These are phyloP conservation scores for Chirona hameri DNA, from an alignment of 2,888 invertebrate genomes.

Conservation along the genomic window DNA sequence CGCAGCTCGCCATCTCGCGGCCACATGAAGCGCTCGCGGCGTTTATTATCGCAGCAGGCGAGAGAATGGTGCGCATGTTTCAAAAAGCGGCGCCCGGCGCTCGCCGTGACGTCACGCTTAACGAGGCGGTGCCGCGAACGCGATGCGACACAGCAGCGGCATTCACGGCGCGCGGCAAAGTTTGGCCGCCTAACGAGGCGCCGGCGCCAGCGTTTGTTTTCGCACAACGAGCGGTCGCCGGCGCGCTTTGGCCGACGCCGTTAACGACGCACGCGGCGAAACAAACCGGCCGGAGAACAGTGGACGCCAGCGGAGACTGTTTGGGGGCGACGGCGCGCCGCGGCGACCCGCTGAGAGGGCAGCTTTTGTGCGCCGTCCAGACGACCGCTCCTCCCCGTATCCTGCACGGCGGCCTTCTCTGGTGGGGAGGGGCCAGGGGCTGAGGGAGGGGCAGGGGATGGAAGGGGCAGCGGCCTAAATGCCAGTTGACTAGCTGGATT, in stretches of 20 bases:
- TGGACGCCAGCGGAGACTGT: background rate
- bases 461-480: too few species aligned
- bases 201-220: background rate
- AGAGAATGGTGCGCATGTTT: slow-evolving; percentile 12
- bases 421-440: too few species aligned
- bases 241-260: background rate
- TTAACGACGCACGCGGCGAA: background rate
- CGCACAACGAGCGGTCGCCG: background rate
- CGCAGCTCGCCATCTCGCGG: background rate
- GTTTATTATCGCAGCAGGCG: background rate
- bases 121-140: slow-evolving; percentile 3
- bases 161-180: slow-evolving; percentile 1
- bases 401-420: too few species aligned
- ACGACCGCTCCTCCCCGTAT: too few species aligned
- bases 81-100: slow-evolving; percentile 3
- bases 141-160: background rate
- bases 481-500: too few species aligned
- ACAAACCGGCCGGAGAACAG: background rate
- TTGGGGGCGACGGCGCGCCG: background rate
- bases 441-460: too few species aligned
- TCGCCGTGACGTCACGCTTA: background rate
- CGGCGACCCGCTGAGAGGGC: background rate
- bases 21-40: background rate
- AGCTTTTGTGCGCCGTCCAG: background rate
- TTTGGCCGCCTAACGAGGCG: background rate